phyloP scores from a whole-genome alignment of 53 echinoderm and acorn worm genomes.

The Luidia sarsii region DNA sequence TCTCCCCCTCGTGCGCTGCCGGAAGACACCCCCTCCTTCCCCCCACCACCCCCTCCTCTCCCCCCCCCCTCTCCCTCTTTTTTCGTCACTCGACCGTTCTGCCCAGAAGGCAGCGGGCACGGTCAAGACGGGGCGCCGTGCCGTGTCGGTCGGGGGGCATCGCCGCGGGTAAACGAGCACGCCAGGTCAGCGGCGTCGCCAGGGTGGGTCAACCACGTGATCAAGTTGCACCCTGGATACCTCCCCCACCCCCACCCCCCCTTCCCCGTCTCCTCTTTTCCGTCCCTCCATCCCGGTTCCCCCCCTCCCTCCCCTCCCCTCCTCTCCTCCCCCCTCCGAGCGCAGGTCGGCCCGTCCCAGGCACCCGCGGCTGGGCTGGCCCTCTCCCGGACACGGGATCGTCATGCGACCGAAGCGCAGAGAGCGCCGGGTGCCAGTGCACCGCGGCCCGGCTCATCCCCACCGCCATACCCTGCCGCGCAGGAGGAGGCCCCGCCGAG shows the following conservation, averaged over 20 bases:
- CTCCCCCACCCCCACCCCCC: neutral
- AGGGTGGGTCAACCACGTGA: conserved; percentile 27
- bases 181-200: conserved; percentile 34
- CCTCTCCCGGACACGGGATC: conserved; percentile 11
- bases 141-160: conserved; percentile 7
- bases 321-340: neutral
- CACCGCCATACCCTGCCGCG: conserved; percentile 15
- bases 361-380: conserved; percentile 9
- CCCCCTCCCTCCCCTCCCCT: conserved; percentile 1
- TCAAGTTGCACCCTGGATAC: conserved; percentile 33
- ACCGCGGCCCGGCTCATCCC: neutral
- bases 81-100: conserved; percentile 59
- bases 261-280: too few relatives aligned
- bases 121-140: conserved; percentile 47
- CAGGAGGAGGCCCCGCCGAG: conserved; percentile 34
- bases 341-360: too few relatives aligned
- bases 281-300: neutral
- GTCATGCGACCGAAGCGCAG: conserved; percentile 37
- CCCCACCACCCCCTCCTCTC: conserved; percentile 17
- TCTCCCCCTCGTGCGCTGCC: conserved; percentile 6
- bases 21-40: too few relatives aligned
- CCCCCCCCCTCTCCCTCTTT: neutral
- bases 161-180: conserved; percentile 40
- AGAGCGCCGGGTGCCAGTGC: conserved; percentile 7
- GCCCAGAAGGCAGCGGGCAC: conserved; percentile 47